These are phyloP conservation scores for Chascanopsetta lugubris DNA, from an alignment of 2,113 vertebrate species.

Conservation along the genomic window DNA sequence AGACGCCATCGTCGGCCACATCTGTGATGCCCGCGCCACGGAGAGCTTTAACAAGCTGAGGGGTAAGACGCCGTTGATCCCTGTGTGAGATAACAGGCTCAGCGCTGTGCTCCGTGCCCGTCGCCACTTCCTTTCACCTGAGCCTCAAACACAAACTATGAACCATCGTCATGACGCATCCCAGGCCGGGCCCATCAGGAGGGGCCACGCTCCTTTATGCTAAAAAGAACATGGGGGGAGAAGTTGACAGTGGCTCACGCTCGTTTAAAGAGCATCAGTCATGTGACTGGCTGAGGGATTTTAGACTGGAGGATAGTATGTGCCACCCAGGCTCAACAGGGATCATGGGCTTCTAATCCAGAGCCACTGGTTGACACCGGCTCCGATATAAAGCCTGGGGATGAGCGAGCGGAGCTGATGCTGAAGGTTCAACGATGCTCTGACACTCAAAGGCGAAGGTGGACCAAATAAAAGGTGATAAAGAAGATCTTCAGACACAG, in stretches of 20 bases:
- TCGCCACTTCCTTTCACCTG: background rate
- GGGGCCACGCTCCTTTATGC: constrained; percentile 1
- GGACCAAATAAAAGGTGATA: constrained; percentile 3
- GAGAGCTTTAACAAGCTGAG: constrained; percentile 16
- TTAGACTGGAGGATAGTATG: constrained; percentile 41
- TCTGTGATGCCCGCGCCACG: background rate
- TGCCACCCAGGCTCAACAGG: constrained; percentile 55
- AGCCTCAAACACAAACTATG: background rate
- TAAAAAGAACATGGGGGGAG: constrained; percentile 18
- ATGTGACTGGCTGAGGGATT: constrained; percentile 44
- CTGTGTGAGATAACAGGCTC: constrained; percentile 18
- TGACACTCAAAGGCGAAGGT: constrained; percentile 14
- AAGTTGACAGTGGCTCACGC: constrained; percentile 7
- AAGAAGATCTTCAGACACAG: no score
- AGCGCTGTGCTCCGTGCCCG: constrained; percentile 5
- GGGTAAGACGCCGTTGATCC: constrained; percentile 19
- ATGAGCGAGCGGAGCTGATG: constrained; percentile 22
- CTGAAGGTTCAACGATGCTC: background rate
- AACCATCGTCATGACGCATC: constrained; percentile 12
- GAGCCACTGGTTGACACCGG: constrained; percentile 55
- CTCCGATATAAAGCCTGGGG: constrained; percentile 46
- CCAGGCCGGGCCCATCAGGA: background rate
- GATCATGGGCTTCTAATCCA: constrained; percentile 71
- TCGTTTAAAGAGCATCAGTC: constrained; percentile 35
- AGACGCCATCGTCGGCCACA: no score